phyloP scores from a whole-genome alignment of 2,113 vertebrate genomes.

The Thinocorus orbignyianus region DNA sequence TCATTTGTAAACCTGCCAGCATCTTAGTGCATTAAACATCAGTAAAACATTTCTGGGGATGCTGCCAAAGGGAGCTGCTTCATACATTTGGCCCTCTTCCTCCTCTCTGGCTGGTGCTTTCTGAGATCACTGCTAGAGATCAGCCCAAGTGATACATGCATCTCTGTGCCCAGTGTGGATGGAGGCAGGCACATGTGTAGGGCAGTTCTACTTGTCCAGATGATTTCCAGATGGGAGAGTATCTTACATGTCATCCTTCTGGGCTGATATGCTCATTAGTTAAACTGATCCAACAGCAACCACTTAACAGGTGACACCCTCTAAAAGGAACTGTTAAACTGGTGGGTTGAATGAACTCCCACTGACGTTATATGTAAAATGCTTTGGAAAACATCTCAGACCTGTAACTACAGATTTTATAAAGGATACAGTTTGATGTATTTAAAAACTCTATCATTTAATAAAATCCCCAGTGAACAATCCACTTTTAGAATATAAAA shows the following conservation, averaged over 20 bases:
- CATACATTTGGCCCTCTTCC: neutral
- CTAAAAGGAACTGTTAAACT: neutral
- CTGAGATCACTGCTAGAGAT: neutral
- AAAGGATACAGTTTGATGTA: neutral
- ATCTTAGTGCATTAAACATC: neutral
- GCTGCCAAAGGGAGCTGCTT: conserved; percentile 19
- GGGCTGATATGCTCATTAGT: neutral
- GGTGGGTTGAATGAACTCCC: neutral
- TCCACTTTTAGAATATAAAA: neutral
- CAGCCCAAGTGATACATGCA: fast-evolving
- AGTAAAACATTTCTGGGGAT: conserved; percentile 38
- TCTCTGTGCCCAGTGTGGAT: neutral
- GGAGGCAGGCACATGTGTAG: neutral
- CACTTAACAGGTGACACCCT: neutral
- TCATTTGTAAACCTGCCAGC: conserved; percentile 11
- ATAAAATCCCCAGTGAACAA: neutral
- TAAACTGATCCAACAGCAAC: neutral
- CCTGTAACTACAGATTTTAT: neutral
- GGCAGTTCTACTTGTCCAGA: neutral
- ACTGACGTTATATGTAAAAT: neutral
- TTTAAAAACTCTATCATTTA: neutral
- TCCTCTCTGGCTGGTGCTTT: neutral
- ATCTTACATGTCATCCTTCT: neutral
- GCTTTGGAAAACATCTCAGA: neutral
- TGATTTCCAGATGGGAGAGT: neutral